Evolutionary conservation across 1,140 invertebrate genomes (phyloP).

Genomic region (Heliconius hewitsoni): DNA sequence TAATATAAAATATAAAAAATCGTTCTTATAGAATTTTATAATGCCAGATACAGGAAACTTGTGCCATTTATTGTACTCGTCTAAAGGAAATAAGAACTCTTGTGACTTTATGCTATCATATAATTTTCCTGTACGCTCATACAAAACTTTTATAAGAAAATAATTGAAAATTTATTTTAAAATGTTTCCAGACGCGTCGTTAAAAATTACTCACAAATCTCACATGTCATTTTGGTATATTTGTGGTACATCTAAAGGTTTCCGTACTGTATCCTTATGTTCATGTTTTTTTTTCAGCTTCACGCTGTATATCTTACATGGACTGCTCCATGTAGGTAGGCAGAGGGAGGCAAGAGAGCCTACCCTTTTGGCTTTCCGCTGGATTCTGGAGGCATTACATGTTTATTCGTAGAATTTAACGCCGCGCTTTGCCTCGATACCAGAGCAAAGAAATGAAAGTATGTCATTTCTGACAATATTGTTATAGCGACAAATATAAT

Average conservation of each 20-base stretch:
- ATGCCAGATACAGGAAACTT: conserved; percentile 8
- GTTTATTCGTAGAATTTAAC: too few species aligned
- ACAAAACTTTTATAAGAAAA: conserved; percentile 1
- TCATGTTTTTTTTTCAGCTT: too few species aligned
- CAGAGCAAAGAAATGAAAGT: too few species aligned
- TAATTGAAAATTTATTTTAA: background rate
- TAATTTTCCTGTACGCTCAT: conserved; percentile 15
- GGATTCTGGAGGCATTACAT: too few species aligned
- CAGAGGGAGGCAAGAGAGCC: too few species aligned
- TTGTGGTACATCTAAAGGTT: background rate
- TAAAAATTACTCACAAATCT: background rate
- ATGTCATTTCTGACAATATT: too few species aligned
- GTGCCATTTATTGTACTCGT: conserved; percentile 11
- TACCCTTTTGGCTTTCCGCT: too few species aligned
- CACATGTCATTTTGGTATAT: background rate
- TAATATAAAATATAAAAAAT: background rate
- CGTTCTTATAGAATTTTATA: background rate
- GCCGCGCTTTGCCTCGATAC: too few species aligned
- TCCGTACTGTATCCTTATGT: background rate
- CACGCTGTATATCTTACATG: too few species aligned
- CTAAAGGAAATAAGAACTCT: conserved; percentile 13
- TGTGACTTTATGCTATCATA: conserved; percentile 8
- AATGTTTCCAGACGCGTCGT: background rate
- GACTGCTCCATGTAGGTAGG: too few species aligned
- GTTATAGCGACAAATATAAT: too few species aligned